Base-by-base conservation (phyloP, 1,140 invertebrate genomes). In the Cydia amplana region DNA sequence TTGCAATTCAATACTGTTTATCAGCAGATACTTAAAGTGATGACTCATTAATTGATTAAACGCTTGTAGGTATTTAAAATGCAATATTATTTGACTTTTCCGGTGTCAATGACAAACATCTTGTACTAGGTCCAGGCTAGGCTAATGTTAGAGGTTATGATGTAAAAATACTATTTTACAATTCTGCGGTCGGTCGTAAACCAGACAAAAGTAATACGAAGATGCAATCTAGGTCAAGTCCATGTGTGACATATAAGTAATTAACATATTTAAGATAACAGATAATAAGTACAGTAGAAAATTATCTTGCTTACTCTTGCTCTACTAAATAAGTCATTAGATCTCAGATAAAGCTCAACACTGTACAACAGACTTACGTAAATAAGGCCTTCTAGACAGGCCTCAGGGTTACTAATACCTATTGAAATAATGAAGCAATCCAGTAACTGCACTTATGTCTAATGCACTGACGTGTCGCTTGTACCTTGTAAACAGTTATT, bases 291-390 rank as follows among this genome's bases (percentile, higher is more conserved):
- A 49, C 14, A 9, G 4, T 16, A 49, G 14, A 51, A 51, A n/a
- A 51, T 51, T n/a, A 51, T 51, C 49, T 51, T 51, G 49, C 49
- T 51, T 18, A 51, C 16, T 51, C 16, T 51, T 51, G 49, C 49
- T 51, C 49, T 49, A 49, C 46, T 51, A 51, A 51, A 51, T 51
- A n/a, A 51, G 49, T 18, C 49, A 51, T 51, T 51, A 51, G 49
- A 51, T 51, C n/a, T 51, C 7, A 51, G 49, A 51, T 51, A 51
- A 51, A 51, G 4, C 49, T 51, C n/a, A n/a, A 51, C 49, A 51
- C 49, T 51, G n/a, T n/a, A 40, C 36, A 51, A 40, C 36, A 51
- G 49, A n/a, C 49, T 51, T 51, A 18, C 49, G 49, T 18, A 51
- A 51, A 51, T 51, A 51, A 51, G n/a, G 49, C n/a, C 49, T 51